Evolutionary conservation across 2,888 invertebrate species (phyloP), one percentile per base, ranked within the genome.

Genomic region (Anodontia alba): DNA sequence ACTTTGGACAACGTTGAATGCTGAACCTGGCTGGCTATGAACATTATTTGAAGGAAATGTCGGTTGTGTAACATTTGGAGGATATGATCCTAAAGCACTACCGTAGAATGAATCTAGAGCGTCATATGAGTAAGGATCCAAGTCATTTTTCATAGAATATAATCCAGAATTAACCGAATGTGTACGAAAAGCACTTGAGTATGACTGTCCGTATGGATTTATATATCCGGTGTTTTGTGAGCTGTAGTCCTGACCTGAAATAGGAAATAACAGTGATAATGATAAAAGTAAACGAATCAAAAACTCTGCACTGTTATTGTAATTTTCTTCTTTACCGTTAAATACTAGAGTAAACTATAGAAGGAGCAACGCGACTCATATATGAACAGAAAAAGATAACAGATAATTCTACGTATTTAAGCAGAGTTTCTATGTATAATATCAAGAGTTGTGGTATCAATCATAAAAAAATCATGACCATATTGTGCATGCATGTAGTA

Each of bases 1-100:
- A 72, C 90, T 91, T 73, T 90, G 91, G 3, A 93, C 92, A 42
- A 93, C 89, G 67, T 93, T 92, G 76, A 93, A 93, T 5, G 92
- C 92, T 81, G 92, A 92, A 42, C 91, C 90, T 49, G 83, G 78
- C 71, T 89, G 89, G 76, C 79, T 82, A 43, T 89, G 88, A 1
- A 88, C 78, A 67, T 78, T 82, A 36, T 83, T 84, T 0, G 79
- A 73, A 15, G 83, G 81, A 72, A 85, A 91, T 38, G 76, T 74
- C 12, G 87, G 46, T 67, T 90, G 89, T 29, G 84, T 66, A 26
- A 79, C 73, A 54, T 80, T 75, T 10, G 81, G 71, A 5, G 83
- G 73, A 49, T 86, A 86, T 0, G 84, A 71, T 12, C 73, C 68
- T 38, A 81, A 72, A 31, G 57, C 49, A 68, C 62, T 75, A 69